Evolutionary conservation across 2,888 invertebrate genomes (phyloP).

Genomic region (Microctonus aethiopoides): DNA sequence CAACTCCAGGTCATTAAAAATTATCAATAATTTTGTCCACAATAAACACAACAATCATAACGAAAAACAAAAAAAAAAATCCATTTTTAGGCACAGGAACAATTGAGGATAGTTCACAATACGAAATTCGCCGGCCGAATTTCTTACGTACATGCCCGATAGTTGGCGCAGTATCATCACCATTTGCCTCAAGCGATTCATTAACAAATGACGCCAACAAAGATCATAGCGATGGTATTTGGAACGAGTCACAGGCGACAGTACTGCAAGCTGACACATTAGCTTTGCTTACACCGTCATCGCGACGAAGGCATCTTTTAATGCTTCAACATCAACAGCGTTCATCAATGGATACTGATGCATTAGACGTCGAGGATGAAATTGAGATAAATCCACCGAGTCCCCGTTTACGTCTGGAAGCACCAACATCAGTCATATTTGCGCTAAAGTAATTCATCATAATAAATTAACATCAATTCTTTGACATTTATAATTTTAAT

Average conservation of each 20-base stretch:
- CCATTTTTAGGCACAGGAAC: slow-evolving; percentile 38
- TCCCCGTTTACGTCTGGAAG: slow-evolving; percentile 60
- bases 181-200: slow-evolving; percentile 86
- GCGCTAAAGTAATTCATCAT: slow-evolving; percentile 49
- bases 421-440: slow-evolving; percentile 55
- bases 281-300: slow-evolving; percentile 80
- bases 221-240: slow-evolving; percentile 88
- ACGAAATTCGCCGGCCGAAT: slow-evolving; percentile 40
- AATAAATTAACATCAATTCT: not conserved
- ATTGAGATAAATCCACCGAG: slow-evolving; percentile 56
- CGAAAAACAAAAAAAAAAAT: too few species aligned
- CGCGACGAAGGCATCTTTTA: slow-evolving; percentile 80
- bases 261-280: slow-evolving; percentile 81
- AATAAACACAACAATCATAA: not conserved
- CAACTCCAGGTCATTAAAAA: slow-evolving; percentile 47
- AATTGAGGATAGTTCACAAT: slow-evolving; percentile 46
- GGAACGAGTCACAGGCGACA: slow-evolving; percentile 91
- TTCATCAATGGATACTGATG: slow-evolving; percentile 87
- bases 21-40: not conserved
- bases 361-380: slow-evolving; percentile 73
- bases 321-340: slow-evolving; percentile 86
- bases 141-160: slow-evolving; percentile 42
- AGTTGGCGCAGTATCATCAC: slow-evolving; percentile 70
- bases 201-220: slow-evolving; percentile 81
- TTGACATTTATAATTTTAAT: slow-evolving; percentile 68